Evolutionary conservation across 23 tunicate genomes (phyloP).

Genomic region (Trididemnum clinides): DNA sequence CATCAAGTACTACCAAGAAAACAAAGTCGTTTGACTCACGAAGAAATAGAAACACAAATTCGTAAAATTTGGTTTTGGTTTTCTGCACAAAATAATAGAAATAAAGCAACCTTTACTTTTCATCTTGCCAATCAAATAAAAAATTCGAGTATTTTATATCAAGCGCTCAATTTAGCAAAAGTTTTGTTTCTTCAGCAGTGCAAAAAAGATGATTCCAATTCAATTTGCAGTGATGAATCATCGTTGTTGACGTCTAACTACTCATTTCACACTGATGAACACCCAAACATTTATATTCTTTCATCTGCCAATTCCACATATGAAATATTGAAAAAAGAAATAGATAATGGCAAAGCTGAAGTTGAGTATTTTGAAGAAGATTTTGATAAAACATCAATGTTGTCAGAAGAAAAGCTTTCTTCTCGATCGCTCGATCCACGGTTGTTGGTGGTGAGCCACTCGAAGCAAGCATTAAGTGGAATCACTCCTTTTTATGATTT

Average conservation of each 20-base stretch:
- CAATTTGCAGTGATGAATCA: not conserved
- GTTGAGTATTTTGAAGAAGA: not conserved
- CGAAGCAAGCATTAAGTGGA: conserved; percentile 25
- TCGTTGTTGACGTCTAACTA: not conserved
- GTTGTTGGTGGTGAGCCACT: not conserved
- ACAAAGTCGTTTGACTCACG: not conserved
- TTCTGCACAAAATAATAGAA: not conserved
- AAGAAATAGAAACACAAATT: not conserved
- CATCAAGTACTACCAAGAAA: conserved; percentile 9
- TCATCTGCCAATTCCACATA: not conserved
- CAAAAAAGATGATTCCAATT: not conserved
- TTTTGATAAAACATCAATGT: not conserved
- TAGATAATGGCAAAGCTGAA: no score
- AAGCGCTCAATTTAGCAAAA: conserved; percentile 27
- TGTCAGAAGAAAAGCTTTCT: not conserved
- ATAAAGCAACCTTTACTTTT: conserved; percentile 15
- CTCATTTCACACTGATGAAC: conserved; percentile 26
- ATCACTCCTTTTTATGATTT: not conserved
- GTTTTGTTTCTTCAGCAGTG: not conserved
- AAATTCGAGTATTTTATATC: conserved; percentile 31
- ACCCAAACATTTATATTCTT: conserved; percentile 25
- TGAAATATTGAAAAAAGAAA: not conserved
- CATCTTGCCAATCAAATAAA: not conserved
- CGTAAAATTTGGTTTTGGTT: conserved; percentile 19
- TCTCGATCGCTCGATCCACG: conserved; percentile 17